Evolutionary conservation across 2,888 invertebrate genomes (phyloP), one percentile per base, ranked within the genome.

Genomic region (Drosophila diplacantha): DNA sequence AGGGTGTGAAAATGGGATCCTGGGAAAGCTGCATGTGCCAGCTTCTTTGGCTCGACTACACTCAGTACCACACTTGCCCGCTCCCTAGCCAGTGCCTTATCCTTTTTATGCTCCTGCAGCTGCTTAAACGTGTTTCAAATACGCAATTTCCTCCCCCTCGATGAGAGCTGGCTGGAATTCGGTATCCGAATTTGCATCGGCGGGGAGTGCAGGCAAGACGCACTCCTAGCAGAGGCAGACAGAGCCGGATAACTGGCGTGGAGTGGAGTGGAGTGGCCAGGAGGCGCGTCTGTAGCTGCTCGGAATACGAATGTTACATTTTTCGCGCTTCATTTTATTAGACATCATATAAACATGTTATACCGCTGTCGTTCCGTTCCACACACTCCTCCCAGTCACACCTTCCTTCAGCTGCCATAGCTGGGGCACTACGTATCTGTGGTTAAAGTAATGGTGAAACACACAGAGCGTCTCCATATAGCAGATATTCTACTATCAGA

Each of bases 101-200:
- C 35, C 50, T 67, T 63, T 74, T 77, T 73, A 78, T 78, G 81
- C 81, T 80, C 64, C 71, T 78, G 71, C 76, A 80, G 79, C 81
- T 81, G 75, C 74, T 75, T 78, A 78, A 81, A 79, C 79, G 79
- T 79, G 79, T 79, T 79, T 73, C 81, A 78, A 76, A 76, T 79
- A 81, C 79, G 79, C 81, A 81, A 81, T 78, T 63, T 68, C 59
- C 63, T 32, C 57, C 55, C 66, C 44, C 58, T 43, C 63, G 51
- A 50, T 59, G 58, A 55, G 55, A 59, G 58, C 44, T 55, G 44
- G 56, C 41, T 37, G 39, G 47, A 63, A 55, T 61, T 61, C n/a
- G 37, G 41, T 46, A 65, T 55, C 51, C 44, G 51, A 56, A 52
- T 52, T 63, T 61, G 61, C 62, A 39, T 31, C n/a, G 32, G 7